Base-by-base conservation (phyloP, 2,888 invertebrate genomes). In the Melanchra persicariae region DNA sequence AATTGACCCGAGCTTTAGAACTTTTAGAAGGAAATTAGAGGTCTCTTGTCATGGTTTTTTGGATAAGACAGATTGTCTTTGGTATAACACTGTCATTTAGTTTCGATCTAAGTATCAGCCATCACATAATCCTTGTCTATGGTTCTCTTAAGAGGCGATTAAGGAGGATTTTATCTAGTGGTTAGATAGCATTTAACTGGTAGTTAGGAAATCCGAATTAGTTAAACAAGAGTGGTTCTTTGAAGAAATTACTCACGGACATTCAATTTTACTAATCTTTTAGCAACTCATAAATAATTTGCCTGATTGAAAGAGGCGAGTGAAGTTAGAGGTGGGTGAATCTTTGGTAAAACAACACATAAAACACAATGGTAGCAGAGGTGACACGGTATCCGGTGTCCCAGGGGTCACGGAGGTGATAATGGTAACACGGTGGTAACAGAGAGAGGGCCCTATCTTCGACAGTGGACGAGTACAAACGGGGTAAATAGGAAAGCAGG, bases 101-200 rank as follows among this genome's bases (percentile, higher is more conserved):
- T 63, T 81, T 55, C 43, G 26, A 51, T 60, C 62, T 67, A 34
- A 61, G 60, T 45, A 75, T 66, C 43, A 2, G 19, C 49, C 59
- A 45, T 68, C 62, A 69, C 54, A 69, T 77, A 80, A 75, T 63
- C 80, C 70, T 62, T 77, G 57, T 77, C 77, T 76, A 67, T 77
- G 69, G 57, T 12, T 55, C 30, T 49, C 76, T 54, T 63, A 47
- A 77, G 51, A 51, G 22, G 51, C 60, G 34, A 60, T 65, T 73
- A 51, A 37, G 40, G 47, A 10, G 55, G 19, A 78, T 63, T 59
- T 74, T 74, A 74, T 63, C 43, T 26, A 9, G 22, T 45, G 17
- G 9, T 22, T 43, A 26, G 12, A 71, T 24, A 24, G 26, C 45
- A 37, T 22, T 70, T 34, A 57, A 37, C 43, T 59, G 34, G 15